phyloP scores from a whole-genome alignment of 2,113 vertebrate species.

The Nycticryphes semicollaris region DNA sequence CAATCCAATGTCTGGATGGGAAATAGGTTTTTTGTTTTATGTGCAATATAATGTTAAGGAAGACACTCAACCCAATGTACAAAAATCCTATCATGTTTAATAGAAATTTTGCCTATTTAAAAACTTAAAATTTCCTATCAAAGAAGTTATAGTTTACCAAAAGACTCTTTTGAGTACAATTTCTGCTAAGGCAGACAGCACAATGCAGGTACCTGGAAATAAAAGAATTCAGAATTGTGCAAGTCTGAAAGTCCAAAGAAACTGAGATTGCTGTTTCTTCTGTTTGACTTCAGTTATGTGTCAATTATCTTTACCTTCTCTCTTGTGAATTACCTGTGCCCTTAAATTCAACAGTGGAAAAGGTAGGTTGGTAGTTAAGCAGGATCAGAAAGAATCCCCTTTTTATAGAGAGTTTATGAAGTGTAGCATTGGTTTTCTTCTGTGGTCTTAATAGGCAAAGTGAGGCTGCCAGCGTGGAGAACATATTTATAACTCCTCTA shows the following conservation, averaged over 20 bases:
- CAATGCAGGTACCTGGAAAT: neutral
- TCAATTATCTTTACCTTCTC: neutral
- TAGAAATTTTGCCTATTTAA: neutral
- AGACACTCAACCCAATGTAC: neutral
- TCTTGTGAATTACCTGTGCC: neutral
- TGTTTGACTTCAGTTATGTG: neutral
- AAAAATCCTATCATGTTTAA: neutral
- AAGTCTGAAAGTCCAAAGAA: neutral
- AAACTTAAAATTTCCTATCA: neutral
- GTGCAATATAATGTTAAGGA: neutral
- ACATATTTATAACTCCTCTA: neutral
- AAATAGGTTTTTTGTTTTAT: neutral
- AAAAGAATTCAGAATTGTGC: neutral
- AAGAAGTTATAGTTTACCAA: neutral
- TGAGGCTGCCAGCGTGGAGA: neutral
- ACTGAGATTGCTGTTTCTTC: neutral
- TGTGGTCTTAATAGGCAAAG: neutral
- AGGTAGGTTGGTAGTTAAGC: neutral
- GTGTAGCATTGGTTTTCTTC: neutral
- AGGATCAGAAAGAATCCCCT: neutral
- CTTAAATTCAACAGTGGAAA: neutral
- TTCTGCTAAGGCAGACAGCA: neutral
- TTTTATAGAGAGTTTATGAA: neutral
- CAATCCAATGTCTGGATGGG: rapidly evolving
- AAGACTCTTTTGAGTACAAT: neutral